These are phyloP conservation scores for Listronotus oregonensis DNA, from an alignment of 1,140 invertebrate genomes.

Conservation along the genomic window DNA sequence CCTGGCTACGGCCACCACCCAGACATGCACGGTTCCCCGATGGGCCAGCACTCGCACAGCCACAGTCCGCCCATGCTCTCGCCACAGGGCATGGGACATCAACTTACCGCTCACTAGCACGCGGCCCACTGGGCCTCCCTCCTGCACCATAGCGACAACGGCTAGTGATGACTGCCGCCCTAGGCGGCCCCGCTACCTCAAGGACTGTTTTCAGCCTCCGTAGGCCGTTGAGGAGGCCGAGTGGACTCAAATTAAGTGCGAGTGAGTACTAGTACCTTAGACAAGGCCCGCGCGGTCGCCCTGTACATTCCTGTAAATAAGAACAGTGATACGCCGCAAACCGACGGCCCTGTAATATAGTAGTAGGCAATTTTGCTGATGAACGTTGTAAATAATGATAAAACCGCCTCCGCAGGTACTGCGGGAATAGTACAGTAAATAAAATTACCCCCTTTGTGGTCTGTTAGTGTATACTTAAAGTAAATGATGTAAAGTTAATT, in stretches of 20 bases:
- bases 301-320: constrained; percentile 37
- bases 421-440: constrained; percentile 15
- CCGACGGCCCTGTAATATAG: constrained; percentile 43
- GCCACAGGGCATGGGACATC: constrained; percentile 79
- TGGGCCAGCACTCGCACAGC: constrained; percentile 79
- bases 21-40: constrained; percentile 80
- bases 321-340: constrained; percentile 41
- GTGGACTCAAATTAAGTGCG: constrained; percentile 43
- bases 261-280: constrained; percentile 45
- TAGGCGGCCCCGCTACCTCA: constrained; percentile 48
- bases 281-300: constrained; percentile 12
- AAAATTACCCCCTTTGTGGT: background rate
- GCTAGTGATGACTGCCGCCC: constrained; percentile 48
- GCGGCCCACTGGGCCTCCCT: constrained; percentile 67
- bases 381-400: constrained; percentile 41
- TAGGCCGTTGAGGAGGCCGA: constrained; percentile 46
- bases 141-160: constrained; percentile 55
- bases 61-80: constrained; percentile 81
- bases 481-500: too few relatives aligned
- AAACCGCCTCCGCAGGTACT: constrained; percentile 6
- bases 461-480: too few relatives aligned
- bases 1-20: constrained; percentile 75
- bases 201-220: constrained; percentile 35
- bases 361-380: constrained; percentile 42
- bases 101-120: constrained; percentile 88